Conservation (phyloP, 2,888 invertebrate species). For the Ceratothoa steindachneri region DNA sequence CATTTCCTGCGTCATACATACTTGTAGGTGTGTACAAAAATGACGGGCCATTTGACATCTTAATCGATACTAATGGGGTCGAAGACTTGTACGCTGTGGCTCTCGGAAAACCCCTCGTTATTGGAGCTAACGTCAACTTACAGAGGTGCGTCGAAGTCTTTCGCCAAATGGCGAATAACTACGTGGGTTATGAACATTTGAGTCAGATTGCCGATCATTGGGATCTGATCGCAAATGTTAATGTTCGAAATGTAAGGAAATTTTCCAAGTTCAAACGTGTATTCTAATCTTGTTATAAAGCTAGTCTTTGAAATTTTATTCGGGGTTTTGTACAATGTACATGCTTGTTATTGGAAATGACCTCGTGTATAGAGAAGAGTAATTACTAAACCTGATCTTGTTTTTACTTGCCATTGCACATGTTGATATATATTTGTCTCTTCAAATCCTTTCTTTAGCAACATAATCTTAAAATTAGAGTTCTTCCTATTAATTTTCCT, state of each 20-base stretch:
- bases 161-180: constrained; percentile 44
- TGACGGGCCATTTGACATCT: constrained; percentile 54
- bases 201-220: constrained; percentile 28
- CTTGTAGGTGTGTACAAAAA: constrained; percentile 55
- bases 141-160: constrained; percentile 60
- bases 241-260: constrained; percentile 42
- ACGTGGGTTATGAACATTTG: constrained; percentile 25
- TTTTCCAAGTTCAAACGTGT: neutral
- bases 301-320: neutral
- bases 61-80: constrained; percentile 61
- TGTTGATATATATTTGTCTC: too few species aligned
- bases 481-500: too few species aligned
- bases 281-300: neutral
- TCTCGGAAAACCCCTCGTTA: neutral
- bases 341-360: neutral
- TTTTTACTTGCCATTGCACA: too few species aligned
- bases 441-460: too few species aligned
- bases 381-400: too few species aligned
- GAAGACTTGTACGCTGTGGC: constrained; percentile 21
- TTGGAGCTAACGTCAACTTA: constrained; percentile 62
- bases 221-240: constrained; percentile 32
- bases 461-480: too few species aligned
- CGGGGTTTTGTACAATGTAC: neutral
- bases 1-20: too few species aligned
- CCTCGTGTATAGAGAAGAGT: too few species aligned